Base-by-base conservation (phyloP, 2,797 vertebrate species). In the Falco novaeseelandiae region DNA sequence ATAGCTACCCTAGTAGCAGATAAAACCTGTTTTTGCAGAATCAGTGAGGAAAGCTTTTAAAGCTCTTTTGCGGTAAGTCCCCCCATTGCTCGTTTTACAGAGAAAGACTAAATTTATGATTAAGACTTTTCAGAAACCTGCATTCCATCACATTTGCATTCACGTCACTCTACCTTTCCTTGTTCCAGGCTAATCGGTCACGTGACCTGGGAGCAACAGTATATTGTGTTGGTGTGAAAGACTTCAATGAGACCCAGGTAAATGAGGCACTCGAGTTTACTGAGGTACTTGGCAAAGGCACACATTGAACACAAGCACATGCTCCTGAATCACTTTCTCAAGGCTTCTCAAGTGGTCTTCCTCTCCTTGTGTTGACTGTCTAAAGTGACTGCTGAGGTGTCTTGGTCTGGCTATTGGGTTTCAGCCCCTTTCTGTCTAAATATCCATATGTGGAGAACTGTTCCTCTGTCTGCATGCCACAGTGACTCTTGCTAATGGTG, bases 241-340 rank as follows among this genome's bases (percentile, higher is more conserved):
- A 99, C 98, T 99, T 99, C 98, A 99, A 99, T 78, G 99, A 99
- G 96, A 99, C 99, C 25, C 99, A 99, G 99, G 99, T 99, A 97
- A 96, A 16, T 1, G 19, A 52, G 58, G 16, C 14, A 3, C 23
- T 38, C 0, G 2, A 20, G 17, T 23, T 9, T 29, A 4, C 27
- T 6, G 46, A 3, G 62, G 14, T 5, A 27, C 32, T 29, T 12
- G 14, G 27, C 27, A 62, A 5, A 15, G 59, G 27, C 20, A 44
- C 6, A 1, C 17, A 38, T 13, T 52, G 86, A 26, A 3, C 83
- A 42, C 4, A 26, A 20, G 14, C 40, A 27, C n/a, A 4, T 0
- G 0, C 7, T 73, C 66, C 62, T 12, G 8, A 16, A 11, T 5
- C 23, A 2, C n/a, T 27, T 34, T 21, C n/a, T 55, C 34, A 3